Conservation (phyloP, 2,797 vertebrate species). For the Harpagifer antarcticus region DNA sequence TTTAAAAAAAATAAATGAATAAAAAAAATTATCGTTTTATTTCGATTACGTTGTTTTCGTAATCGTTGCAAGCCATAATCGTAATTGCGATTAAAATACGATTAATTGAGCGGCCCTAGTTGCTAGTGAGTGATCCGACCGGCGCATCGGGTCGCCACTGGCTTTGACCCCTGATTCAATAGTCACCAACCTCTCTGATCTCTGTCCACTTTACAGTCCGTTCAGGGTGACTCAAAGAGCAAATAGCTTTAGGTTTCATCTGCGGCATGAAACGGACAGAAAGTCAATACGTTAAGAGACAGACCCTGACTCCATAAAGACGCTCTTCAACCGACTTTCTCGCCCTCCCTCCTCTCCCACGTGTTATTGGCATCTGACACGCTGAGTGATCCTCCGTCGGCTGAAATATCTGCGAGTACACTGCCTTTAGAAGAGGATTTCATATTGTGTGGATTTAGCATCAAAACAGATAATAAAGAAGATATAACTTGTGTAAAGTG, state of each 20-base stretch:
- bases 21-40: too few species aligned
- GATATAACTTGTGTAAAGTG: background rate
- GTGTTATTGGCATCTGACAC: constrained; percentile 33
- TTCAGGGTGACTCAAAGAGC: constrained; percentile 10
- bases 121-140: too few species aligned
- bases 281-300: constrained; percentile 28
- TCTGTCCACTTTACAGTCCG: background rate
- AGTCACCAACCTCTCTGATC: constrained; percentile 2
- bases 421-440: background rate
- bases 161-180: background rate
- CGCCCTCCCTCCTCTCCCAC: background rate
- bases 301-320: constrained; percentile 6
- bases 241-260: constrained; percentile 28
- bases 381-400: constrained; percentile 4
- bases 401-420: background rate
- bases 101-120: too few species aligned
- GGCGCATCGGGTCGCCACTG: too few species aligned
- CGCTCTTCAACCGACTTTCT: too few species aligned
- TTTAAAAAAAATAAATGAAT: too few species aligned
- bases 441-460: background rate
- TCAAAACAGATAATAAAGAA: background rate
- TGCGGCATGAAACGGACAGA: background rate
- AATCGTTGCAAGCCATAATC: too few species aligned
- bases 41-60: too few species aligned
- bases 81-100: too few species aligned